Evolutionary conservation across 1,140 invertebrate genomes (phyloP), one percentile per base, ranked within the genome.

Genomic region (Drosophila nebulosa): DNA sequence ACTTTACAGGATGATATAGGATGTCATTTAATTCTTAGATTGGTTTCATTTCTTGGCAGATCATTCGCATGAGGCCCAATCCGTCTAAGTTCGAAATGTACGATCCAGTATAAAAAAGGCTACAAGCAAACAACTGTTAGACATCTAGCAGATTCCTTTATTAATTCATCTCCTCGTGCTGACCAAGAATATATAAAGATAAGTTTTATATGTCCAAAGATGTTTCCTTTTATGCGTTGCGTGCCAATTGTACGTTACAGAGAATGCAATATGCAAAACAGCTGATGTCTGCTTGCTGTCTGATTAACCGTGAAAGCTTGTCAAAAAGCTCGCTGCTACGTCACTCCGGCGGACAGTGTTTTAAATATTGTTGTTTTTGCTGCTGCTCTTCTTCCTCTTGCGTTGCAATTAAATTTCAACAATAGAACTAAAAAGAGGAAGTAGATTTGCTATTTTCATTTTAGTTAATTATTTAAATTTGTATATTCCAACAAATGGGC

Each of bases 401-500:
- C 22, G 24, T 35, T 21, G 21, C 24, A 30, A 61, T 32, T 62
- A 1, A 26, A 55, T 55, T 18, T 30, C 22, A 12, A 24, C 50
- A 14, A 27, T 18, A 55, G 14, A 16, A 55, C 5, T 30, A 55
- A 30, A 14, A 53, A 53, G 4, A 27, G n/a, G 4, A 14, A 39
- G 61, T 16, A 39, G 36, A 42, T 77, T 68, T 73, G 60, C 53
- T 63, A 73, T 68, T 68, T 78, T 21, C 69, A 72, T 72, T 72
- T 46, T 64, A 77, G 64, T 78, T 66, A 68, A 78, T 78, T 78
- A 78, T 78, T 78, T 78, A 78, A 78, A 78, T 72, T 78, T 78
- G 53, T 78, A 73, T 78, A 73, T 78, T 26, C 42, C 22, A 64
- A 32, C 42, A 3, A 53, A 24, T 39, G 21, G 42, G 36, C 35